Percentiles rank a stretch among this genome's conserved stretches.
These are phyloP conservation scores for Thyatira batis DNA, from an alignment of 2,888 invertebrate species.

Conservation along the genomic window DNA sequence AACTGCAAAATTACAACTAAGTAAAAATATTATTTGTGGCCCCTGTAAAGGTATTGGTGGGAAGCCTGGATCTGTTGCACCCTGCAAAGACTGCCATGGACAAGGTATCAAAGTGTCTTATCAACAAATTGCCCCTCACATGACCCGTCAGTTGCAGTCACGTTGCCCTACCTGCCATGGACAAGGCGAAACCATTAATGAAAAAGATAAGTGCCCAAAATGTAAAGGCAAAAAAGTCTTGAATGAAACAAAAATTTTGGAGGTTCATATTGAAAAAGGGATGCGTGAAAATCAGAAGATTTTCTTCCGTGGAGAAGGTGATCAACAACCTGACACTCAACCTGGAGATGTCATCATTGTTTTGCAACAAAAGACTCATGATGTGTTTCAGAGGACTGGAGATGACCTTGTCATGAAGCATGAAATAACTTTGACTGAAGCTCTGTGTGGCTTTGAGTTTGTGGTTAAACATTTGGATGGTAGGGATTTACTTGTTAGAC, in stretches of 20 bases:
- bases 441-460: slow-evolving; percentile 94
- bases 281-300: slow-evolving; percentile 94
- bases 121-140: slow-evolving; percentile 85
- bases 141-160: slow-evolving; percentile 84
- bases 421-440: slow-evolving; percentile 91
- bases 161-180: slow-evolving; percentile 85
- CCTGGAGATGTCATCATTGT: slow-evolving; percentile 95
- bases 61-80: slow-evolving; percentile 84
- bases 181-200: slow-evolving; percentile 88
- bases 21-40: slow-evolving; percentile 91
- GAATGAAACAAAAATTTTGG: slow-evolving; percentile 91
- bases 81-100: slow-evolving; percentile 90
- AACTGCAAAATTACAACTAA: slow-evolving; percentile 90
- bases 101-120: slow-evolving; percentile 88
- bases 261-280: slow-evolving; percentile 94
- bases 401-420: slow-evolving; percentile 89
- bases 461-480: slow-evolving; percentile 95
- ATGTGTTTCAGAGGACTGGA: slow-evolving; percentile 88
- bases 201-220: slow-evolving; percentile 90
- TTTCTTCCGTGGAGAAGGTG: slow-evolving; percentile 93
- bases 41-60: slow-evolving; percentile 90
- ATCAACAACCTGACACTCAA: slow-evolving; percentile 93
- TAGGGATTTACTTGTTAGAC: slow-evolving; percentile 89
- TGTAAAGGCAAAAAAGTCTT: slow-evolving; percentile 93
- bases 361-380: slow-evolving; percentile 90